Evolutionary conservation across 2,113 vertebrate genomes (phyloP).

Genomic region (Loxodonta africana): DNA sequence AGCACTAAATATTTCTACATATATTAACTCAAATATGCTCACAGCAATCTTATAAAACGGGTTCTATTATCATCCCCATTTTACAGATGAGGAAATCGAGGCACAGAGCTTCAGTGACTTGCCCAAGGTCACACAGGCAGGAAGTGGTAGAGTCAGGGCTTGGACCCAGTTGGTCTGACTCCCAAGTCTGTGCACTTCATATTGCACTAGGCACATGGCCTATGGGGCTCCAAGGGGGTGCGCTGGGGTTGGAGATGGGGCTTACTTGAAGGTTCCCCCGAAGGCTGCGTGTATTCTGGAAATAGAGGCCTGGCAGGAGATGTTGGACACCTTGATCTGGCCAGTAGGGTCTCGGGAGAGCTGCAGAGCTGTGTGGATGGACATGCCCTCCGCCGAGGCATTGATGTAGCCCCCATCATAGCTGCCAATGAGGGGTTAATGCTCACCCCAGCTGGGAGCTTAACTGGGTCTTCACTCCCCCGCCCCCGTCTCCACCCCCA

Average conservation of each 20-base stretch:
- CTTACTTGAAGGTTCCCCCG: slow-evolving; percentile 93
- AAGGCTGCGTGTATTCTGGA: slow-evolving; percentile 92
- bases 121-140: neutral
- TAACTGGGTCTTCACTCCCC: neutral
- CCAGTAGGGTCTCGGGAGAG: slow-evolving; percentile 90
- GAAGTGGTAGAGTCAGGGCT: neutral
- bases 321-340: slow-evolving; percentile 94
- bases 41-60: neutral
- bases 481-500: neutral
- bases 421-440: slow-evolving; percentile 83
- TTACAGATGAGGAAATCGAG: neutral
- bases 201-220: neutral
- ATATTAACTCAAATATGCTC: neutral
- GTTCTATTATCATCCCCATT: neutral
- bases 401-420: slow-evolving; percentile 95
- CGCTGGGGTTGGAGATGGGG: accelerated
- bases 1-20: neutral
- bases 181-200: neutral
- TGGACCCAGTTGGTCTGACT: neutral
- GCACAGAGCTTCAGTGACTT: neutral
- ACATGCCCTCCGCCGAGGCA: slow-evolving; percentile 94
- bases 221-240: neutral
- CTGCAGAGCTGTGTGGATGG: slow-evolving; percentile 92
- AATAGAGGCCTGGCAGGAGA: slow-evolving; percentile 93
- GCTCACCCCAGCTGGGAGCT: neutral